A percentile compares a stretch with the other conserved stretches of the same genome.
These are phyloP conservation scores for Caenorhabditis sinica DNA, from an alignment of 2,888 invertebrate genomes.

Conservation along the genomic window DNA sequence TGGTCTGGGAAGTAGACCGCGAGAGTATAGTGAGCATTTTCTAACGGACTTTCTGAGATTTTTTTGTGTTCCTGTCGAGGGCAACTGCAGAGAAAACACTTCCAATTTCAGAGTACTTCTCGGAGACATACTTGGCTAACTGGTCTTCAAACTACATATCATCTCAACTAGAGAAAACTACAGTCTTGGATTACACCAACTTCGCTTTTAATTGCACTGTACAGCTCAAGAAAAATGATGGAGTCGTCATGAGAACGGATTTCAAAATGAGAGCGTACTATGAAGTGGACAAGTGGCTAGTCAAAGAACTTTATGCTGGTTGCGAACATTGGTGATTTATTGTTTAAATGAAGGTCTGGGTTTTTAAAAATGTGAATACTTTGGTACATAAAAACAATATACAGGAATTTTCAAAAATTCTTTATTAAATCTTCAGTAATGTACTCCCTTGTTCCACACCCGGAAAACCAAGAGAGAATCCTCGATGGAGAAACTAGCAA, in stretches of 20 bases:
- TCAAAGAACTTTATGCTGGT: constrained; percentile 13
- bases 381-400: too few species aligned
- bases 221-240: not conserved
- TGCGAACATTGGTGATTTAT: constrained; percentile 8
- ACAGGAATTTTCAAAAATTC: too few species aligned
- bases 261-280: constrained; percentile 36
- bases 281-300: constrained; percentile 35
- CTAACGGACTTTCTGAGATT: too few species aligned
- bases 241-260: not conserved
- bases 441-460: too few species aligned
- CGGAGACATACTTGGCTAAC: not conserved
- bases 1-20: constrained; percentile 1
- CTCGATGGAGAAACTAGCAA: too few species aligned
- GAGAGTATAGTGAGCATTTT: not conserved
- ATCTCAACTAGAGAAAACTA: not conserved
- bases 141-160: constrained; percentile 4
- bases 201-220: constrained; percentile 14
- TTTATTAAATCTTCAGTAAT: too few species aligned
- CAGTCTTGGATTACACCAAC: not conserved
- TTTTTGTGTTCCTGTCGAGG: not conserved
- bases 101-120: constrained; percentile 1
- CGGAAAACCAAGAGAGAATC: too few species aligned
- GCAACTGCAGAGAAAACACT: too few species aligned
- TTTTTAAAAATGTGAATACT: too few species aligned
- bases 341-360: not conserved